Percentiles rank a stretch among this genome's conserved stretches.
These are phyloP conservation scores for Itoplectis maculator DNA, from an alignment of 2,888 invertebrate genomes.

Conservation along the genomic window DNA sequence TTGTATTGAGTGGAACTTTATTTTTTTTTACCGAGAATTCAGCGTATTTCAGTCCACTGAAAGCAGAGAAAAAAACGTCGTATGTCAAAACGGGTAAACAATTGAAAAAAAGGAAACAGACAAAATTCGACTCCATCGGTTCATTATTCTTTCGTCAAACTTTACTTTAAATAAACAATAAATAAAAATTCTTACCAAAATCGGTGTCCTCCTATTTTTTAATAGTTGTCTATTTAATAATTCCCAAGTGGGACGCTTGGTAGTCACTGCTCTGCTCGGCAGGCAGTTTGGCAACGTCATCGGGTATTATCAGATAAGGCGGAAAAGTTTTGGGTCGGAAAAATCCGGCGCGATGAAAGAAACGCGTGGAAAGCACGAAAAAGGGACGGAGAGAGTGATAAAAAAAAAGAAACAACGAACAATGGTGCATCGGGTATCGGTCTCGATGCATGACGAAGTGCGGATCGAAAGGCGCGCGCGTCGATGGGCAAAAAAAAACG, in stretches of 20 bases:
- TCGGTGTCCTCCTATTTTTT: too few species aligned
- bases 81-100: not conserved
- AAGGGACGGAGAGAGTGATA: constrained; percentile 24
- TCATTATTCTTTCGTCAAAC: not conserved
- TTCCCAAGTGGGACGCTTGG: not conserved
- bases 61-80: not conserved
- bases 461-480: constrained; percentile 73
- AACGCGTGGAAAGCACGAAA: constrained; percentile 7
- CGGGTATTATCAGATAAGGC: constrained; percentile 16
- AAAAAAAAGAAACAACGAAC: constrained; percentile 55
- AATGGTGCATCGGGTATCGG: constrained; percentile 66
- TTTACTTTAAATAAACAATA: too few species aligned
- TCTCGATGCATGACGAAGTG: constrained; percentile 76
- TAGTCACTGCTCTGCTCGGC: not conserved
- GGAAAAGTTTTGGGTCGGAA: not conserved
- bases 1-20: not conserved
- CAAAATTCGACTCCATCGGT: not conserved
- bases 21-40: not conserved
- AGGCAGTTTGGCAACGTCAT: too few species aligned
- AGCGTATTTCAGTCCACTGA: not conserved
- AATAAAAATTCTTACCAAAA: too few species aligned
- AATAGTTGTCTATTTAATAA: not conserved
- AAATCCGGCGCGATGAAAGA: not conserved
- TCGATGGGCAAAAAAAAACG: constrained; percentile 66
- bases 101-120: not conserved